Conservation (phyloP, 1,140 invertebrate genomes). For the Bombyx mandarina region DNA sequence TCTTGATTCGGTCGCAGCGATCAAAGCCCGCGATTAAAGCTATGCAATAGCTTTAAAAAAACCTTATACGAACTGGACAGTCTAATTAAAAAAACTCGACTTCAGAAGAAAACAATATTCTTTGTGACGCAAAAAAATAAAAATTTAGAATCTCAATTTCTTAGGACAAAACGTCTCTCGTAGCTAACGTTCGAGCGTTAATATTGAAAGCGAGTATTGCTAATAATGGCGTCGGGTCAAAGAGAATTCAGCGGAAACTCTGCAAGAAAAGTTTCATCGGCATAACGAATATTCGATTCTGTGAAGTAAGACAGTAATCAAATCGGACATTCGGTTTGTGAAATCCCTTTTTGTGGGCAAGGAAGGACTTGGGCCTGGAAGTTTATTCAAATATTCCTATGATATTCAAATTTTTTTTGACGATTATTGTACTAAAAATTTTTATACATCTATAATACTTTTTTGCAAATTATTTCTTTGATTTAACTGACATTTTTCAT, state of each 20-base stretch:
- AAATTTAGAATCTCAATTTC: neutral
- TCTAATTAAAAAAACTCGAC: too few relatives aligned
- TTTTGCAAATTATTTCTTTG: too few relatives aligned
- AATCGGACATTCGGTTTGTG: conserved; percentile 37
- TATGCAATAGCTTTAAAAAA: too few relatives aligned
- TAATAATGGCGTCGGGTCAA: conserved; percentile 56
- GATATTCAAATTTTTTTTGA: too few relatives aligned
- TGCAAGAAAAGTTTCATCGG: conserved; percentile 58
- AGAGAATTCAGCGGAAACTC: conserved; percentile 56
- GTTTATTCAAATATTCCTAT: neutral
- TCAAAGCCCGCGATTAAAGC: too few relatives aligned
- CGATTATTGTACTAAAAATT: too few relatives aligned
- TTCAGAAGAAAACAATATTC: too few relatives aligned
- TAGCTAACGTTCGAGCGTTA: conserved; percentile 11
- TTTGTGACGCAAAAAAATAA: too few relatives aligned
- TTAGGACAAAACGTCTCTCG: conserved; percentile 13
- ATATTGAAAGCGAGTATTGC: conserved; percentile 46
- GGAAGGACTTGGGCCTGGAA: neutral
- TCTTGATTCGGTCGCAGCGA: too few relatives aligned
- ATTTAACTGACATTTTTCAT: too few relatives aligned
- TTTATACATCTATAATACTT: too few relatives aligned
- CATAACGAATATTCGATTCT: conserved; percentile 67
- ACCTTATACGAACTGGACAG: too few relatives aligned
- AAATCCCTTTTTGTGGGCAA: conserved; percentile 28
- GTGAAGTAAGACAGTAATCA: conserved; percentile 50